A percentile compares a stretch with the other conserved stretches of the same genome.
phyloP scores from a whole-genome alignment of 2,113 vertebrate species.

The Spheniscus mendiculus region DNA sequence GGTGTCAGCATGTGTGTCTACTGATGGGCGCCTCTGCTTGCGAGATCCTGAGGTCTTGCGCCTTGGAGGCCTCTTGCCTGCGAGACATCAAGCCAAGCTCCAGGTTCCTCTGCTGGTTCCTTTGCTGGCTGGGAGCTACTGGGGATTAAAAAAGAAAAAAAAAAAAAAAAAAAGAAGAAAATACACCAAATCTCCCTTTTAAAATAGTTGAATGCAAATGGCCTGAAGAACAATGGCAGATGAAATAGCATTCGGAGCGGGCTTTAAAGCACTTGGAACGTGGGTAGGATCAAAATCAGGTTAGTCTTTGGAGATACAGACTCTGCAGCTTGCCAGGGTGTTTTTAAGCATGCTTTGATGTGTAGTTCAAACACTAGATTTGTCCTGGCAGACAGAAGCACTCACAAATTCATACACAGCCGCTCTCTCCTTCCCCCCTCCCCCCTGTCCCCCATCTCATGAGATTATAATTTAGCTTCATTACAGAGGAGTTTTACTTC shows the following conservation, averaged over 20 bases:
- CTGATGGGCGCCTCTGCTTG: background rate
- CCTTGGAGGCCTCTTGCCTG: background rate
- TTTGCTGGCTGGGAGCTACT: background rate
- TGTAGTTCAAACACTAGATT: constrained; percentile 66
- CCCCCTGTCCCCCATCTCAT: constrained; percentile 45
- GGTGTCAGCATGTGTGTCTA: background rate
- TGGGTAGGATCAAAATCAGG: constrained; percentile 65
- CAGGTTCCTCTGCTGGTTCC: background rate
- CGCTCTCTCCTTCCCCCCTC: constrained; percentile 19
- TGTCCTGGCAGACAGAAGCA: constrained; percentile 65
- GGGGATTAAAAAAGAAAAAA: background rate
- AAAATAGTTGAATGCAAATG: constrained; percentile 61
- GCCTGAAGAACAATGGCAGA: constrained; percentile 61
- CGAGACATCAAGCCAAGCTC: background rate
- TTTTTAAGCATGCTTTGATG: constrained; percentile 69
- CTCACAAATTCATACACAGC: constrained; percentile 33
- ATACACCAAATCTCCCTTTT: constrained; percentile 52
- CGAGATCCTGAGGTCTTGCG: fast-evolving
- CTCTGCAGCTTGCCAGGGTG: constrained; percentile 55
- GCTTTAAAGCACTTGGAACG: constrained; percentile 47
- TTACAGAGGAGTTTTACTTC: constrained; percentile 51
- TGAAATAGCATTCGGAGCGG: constrained; percentile 49
- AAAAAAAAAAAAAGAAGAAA: background rate
- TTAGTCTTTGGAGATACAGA: constrained; percentile 60
- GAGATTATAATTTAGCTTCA: constrained; percentile 66